Evolutionary conservation across 2,888 invertebrate genomes (phyloP), one percentile per base, ranked within the genome.

Genomic region (Gnatocerus cornutus): DNA sequence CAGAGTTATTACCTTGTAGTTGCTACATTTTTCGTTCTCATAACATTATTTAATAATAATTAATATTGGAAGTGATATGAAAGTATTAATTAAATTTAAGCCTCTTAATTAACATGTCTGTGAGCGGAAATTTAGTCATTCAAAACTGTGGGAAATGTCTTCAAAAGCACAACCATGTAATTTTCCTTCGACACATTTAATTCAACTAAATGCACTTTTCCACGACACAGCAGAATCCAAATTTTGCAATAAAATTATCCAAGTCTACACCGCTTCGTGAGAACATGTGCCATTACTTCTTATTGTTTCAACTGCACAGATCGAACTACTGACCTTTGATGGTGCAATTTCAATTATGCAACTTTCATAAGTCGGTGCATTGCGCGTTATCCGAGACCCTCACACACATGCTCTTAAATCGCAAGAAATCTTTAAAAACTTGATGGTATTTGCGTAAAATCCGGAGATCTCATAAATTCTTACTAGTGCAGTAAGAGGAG

Each of bases 311-410:
- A 71, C 55, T 46, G 59, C 74, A 74, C 69, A 72, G 73, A 78
- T 80, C 79, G 82, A 81, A 82, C 82, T 79, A 79, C 76, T 81
- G 81, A 82, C 82, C 82, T 82, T 82, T 82, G 76, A 16, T 78
- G 68, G 71, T 71, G 77, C 73, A 78, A 77, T 55, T 64, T 41
- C 37, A 43, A 55, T 70, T 68, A 59, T 72, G 70, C 68, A 72
- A 70, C 45, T 50, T 16, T 33, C 52, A 50, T 59, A 59, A 41
- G 37, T 27, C 16, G 48, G 45, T 65, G 64, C 55, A 64, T 10
- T 37, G 37, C 56, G 16, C 41, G 13, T 55, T 30, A 13, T 21
- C 14, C 27, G 41, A 46, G 12, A 48, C 30, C 14, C 14, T 50
- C 41, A 13, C 41, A 13, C 64, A 50, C 45, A 46, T 64, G 53